Evolutionary conservation across 2,113 vertebrate genomes (phyloP), one percentile per base, ranked within the genome.

Genomic region (Odobenus rosmarus): DNA sequence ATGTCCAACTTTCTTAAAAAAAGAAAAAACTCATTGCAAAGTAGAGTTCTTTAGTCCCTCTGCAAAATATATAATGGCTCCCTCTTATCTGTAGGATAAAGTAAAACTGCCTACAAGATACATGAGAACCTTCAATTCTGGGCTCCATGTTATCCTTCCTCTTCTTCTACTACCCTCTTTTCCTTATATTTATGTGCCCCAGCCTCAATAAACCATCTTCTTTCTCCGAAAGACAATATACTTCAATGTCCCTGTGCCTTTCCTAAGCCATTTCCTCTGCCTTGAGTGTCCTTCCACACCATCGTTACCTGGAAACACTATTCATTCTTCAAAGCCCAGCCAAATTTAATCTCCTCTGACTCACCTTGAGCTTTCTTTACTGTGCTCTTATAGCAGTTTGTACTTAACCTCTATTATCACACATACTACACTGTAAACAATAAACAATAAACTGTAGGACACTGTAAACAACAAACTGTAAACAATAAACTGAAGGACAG

Each of bases 311-410:
- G 36, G 77, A 88, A 96, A 87, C 33, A 81, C 19, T 96, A 92
- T 10, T 92, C 42, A 69, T 57, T 96, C 69, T 80, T 89, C 42
- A 95, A 93, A 61, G 49, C 36, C 61, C 36, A 64, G 92, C 13
- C 76, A 69, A 33, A 94, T 84, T 71, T 88, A 94, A n/a, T 67
- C 57, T 80, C 42, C n/a, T 93, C 72, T 51, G 36, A 85, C 21
- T 33, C n/a, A 79, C 4, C 19, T 11, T n/a, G 42, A 82, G 51
- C 31, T 83, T 94, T 69, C 62, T 80, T 83, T 59, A 93, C 51
- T 85, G 61, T 85, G 26, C 12, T 71, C 51, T 90, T 76, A 67
- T 0, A 24, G 28, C 42, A 76, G 46, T 85, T 80, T 74, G 33
- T 59, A 67, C 49, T 71, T 76, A 61, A 92, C 33, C 55, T 95